Evolutionary conservation across 1,140 invertebrate genomes (phyloP), one percentile per base, ranked within the genome.

Genomic region (Meteorus sp.): DNA sequence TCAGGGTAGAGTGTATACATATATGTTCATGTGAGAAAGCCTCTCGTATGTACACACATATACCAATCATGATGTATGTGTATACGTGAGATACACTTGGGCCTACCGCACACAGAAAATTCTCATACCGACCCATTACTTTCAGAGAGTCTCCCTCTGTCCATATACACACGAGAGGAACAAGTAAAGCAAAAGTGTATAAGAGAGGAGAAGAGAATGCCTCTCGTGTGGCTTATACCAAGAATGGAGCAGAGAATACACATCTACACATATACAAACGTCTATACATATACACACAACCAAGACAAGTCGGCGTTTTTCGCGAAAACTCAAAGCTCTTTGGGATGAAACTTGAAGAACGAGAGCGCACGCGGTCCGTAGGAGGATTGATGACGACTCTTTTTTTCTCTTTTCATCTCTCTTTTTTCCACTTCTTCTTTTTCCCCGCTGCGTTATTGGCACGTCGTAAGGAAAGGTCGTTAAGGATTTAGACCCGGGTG

Each of bases 371-470:
- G 0, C 29, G 27, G 15, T 9, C 20, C 17, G 44, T 43, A 33
- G 44, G 27, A 47, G 44, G 29, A 56, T 56, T 56, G 55, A 56
- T 56, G 55, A 56, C 44, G 25, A 29, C 6, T 50, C 11, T n/a
- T n/a, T n/a, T n/a, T n/a, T n/a, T n/a, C n/a, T n/a, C n/a, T n/a
- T n/a, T n/a, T n/a, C n/a, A n/a, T n/a, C n/a, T n/a, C n/a, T n/a
- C n/a, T n/a, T n/a, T n/a, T n/a, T n/a, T n/a, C n/a, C n/a, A n/a
- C n/a, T n/a, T n/a, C n/a, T n/a, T n/a, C n/a, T n/a, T n/a, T n/a
- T n/a, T 6, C 54, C 55, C 55, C 15, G 44, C 43, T 48, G 55
- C 17, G 44, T 56, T 56, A 56, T 56, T 56, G 55, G 55, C 55
- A 35, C 44, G 29, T 23, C 19, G 55, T 56, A 56, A 56, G 55